phyloP scores from a whole-genome alignment of 2,113 vertebrate species.

The Struthio camelus region DNA sequence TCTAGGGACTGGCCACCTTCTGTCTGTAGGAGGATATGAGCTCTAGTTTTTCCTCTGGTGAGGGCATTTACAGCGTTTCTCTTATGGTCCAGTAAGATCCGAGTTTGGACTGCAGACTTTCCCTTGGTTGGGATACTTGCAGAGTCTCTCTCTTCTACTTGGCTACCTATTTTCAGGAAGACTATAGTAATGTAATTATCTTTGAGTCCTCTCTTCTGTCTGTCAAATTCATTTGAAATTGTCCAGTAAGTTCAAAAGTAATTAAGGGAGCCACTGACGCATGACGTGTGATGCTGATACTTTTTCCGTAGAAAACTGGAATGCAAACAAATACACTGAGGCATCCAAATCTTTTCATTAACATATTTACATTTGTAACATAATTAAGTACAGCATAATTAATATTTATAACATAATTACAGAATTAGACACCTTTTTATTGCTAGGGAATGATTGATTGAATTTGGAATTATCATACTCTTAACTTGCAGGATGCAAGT shows the following conservation, averaged over 20 bases:
- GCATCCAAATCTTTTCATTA: not conserved
- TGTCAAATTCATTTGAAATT: slow-evolving; percentile 55
- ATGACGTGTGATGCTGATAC: not conserved
- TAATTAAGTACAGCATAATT: not conserved
- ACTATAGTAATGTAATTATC: slow-evolving; percentile 28
- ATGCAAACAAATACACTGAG: not conserved
- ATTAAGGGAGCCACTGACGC: slow-evolving; percentile 22
- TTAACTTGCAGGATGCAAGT: not conserved
- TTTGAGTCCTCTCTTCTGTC: slow-evolving; percentile 37
- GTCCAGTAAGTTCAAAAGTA: slow-evolving; percentile 33
- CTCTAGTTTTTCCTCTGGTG: not conserved
- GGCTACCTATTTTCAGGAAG: slow-evolving; percentile 38
- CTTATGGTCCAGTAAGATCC: not conserved
- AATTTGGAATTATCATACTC: not conserved
- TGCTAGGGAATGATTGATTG: not conserved
- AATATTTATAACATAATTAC: rapidly evolving
- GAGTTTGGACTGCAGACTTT: not conserved
- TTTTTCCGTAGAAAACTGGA: not conserved
- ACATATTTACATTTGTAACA: not conserved
- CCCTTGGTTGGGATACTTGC: not conserved
- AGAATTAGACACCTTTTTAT: not conserved
- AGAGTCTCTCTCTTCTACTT: slow-evolving; percentile 15
- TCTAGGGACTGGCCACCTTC: not conserved
- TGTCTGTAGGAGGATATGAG: not conserved
- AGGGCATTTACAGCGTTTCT: not conserved